Evolutionary conservation across 2,113 vertebrate species (phyloP).

Genomic region (Chloroceryle aenea): DNA sequence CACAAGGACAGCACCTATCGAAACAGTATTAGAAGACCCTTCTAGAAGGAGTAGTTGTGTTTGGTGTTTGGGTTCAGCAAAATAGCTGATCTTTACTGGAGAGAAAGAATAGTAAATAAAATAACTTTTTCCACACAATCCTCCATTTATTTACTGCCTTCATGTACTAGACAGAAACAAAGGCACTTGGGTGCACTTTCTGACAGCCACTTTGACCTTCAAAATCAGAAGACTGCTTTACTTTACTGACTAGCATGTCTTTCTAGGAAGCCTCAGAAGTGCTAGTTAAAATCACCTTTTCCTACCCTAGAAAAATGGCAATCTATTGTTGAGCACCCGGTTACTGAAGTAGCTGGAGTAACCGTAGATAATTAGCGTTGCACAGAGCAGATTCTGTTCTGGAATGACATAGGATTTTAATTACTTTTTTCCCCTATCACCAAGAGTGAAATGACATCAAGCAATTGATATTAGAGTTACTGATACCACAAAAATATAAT

Average conservation of each 20-base stretch:
- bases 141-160: neutral
- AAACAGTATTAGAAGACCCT: neutral
- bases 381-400: neutral
- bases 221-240: neutral
- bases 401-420: neutral
- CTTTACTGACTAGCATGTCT: neutral
- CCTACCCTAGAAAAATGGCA: neutral
- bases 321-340: neutral
- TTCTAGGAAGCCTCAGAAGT: neutral
- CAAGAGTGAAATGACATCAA: neutral
- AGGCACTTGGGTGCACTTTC: neutral
- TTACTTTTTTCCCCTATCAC: accelerated
- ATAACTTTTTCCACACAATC: neutral
- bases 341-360: neutral
- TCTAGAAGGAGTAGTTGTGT: neutral
- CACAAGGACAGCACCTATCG: neutral
- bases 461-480: neutral
- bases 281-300: neutral
- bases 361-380: neutral
- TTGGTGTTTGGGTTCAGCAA: neutral
- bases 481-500: neutral
- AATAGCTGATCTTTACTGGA: neutral
- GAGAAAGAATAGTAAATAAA: neutral
- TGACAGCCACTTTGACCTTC: neutral
- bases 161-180: neutral